Percentiles rank a stretch among this genome's conserved stretches.
These are phyloP conservation scores for Aurelia sp. DNA, from an alignment of 30 jellyfish, hydroid and myxozoan species.

Conservation along the genomic window DNA sequence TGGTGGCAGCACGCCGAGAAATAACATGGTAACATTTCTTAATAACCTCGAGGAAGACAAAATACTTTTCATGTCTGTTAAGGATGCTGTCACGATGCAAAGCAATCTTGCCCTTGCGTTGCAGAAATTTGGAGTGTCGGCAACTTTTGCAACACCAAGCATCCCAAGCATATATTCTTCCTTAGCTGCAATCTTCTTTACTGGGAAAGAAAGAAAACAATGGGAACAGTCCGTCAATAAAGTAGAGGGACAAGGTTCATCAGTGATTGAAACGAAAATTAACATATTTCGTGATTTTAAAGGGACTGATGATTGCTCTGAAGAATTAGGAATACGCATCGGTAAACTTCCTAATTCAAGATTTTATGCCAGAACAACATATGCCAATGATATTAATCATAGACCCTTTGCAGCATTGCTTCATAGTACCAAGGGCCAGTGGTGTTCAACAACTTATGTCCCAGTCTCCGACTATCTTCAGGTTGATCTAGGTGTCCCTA, in stretches of 20 bases:
- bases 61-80: conserved; percentile 31
- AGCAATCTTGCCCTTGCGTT: conserved; percentile 13
- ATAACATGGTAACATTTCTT: background rate
- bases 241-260: background rate
- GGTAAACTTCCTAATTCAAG: conserved; percentile 29
- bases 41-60: conserved; percentile 14
- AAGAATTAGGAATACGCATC: conserved; percentile 42
- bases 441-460: conserved; percentile 20
- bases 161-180: conserved; percentile 2
- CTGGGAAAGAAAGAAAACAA: conserved; percentile 34
- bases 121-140: conserved; percentile 49
- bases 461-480: conserved; percentile 47
- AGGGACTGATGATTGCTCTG: conserved; percentile 54
- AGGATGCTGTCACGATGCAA: background rate
- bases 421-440: conserved; percentile 7
- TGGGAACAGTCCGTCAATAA: conserved; percentile 37
- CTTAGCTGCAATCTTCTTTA: conserved; percentile 43
- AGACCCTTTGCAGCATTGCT: background rate
- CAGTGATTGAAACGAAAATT: background rate
- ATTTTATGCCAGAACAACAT: conserved; percentile 29
- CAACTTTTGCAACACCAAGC: conserved; percentile 29
- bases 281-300: conserved; percentile 23
- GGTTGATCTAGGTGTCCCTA: conserved; percentile 41
- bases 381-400: background rate
- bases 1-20: background rate